These are phyloP conservation scores for Abscondita cerata DNA, from an alignment of 2,888 invertebrate species.

Conservation along the genomic window DNA sequence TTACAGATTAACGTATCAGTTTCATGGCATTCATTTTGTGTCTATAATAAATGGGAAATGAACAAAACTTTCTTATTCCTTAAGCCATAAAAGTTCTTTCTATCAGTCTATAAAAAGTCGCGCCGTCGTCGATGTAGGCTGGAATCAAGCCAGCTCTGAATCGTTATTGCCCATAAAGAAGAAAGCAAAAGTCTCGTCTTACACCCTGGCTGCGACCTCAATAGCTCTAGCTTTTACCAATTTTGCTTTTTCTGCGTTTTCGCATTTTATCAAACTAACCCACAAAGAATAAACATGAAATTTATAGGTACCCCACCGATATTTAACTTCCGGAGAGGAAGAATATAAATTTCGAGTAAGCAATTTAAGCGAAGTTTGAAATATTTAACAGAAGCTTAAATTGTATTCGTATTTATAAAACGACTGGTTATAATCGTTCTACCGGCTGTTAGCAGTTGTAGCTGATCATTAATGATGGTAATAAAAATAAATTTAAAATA, in stretches of 20 bases:
- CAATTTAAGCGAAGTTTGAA: neutral
- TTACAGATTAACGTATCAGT: slow-evolving; percentile 28
- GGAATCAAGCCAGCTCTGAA: slow-evolving; percentile 33
- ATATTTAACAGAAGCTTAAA: neutral
- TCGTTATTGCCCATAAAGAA: slow-evolving; percentile 34
- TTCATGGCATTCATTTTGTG: slow-evolving; percentile 16
- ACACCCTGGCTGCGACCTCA: slow-evolving; percentile 32
- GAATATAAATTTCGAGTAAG: neutral
- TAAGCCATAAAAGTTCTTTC: slow-evolving; percentile 28
- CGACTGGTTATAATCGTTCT: slow-evolving; percentile 25
- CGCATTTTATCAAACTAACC: slow-evolving; percentile 21
- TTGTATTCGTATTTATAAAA: neutral
- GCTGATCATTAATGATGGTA: slow-evolving; percentile 33
- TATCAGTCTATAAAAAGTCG: slow-evolving; percentile 33
- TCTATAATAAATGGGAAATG: slow-evolving; percentile 30
- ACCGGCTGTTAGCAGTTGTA: slow-evolving; percentile 27
- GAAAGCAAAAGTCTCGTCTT: slow-evolving; percentile 34
- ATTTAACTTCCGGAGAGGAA: neutral
- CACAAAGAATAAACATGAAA: slow-evolving; percentile 13
- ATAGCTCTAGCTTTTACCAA: slow-evolving; percentile 30
- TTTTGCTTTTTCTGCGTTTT: slow-evolving; percentile 25
- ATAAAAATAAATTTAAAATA: slow-evolving; percentile 40
- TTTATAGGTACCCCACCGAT: slow-evolving; percentile 2
- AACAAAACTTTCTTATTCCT: slow-evolving; percentile 31
- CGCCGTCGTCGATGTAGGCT: slow-evolving; percentile 29